These are phyloP conservation scores for Phocides pigmalion DNA, from an alignment of 1,140 invertebrate species.

Conservation along the genomic window DNA sequence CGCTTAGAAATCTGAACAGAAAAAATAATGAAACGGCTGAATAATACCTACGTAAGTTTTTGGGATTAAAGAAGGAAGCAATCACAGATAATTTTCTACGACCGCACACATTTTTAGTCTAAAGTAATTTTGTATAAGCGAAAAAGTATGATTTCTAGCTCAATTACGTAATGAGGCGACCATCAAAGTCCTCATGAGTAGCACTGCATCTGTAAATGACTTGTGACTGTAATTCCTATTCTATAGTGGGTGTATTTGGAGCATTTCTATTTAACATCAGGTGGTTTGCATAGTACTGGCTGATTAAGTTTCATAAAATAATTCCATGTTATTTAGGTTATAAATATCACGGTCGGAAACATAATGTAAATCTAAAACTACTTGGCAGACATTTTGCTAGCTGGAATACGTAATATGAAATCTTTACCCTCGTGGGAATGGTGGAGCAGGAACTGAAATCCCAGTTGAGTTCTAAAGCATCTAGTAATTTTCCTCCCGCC, in stretches of 20 bases:
- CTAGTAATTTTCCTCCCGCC: slow-evolving; percentile 45
- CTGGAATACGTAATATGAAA: slow-evolving; percentile 21
- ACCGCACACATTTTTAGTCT: too few species aligned
- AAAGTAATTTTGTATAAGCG: too few species aligned
- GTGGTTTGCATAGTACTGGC: too few species aligned
- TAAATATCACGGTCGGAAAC: neutral
- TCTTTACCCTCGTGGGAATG: slow-evolving; percentile 62
- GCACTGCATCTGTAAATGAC: too few species aligned
- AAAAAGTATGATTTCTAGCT: too few species aligned
- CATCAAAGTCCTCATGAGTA: too few species aligned
- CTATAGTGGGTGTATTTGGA: too few species aligned
- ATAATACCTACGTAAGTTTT: neutral
- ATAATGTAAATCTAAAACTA: neutral
- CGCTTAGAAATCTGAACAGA: neutral
- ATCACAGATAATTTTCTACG: too few species aligned
- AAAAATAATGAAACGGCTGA: neutral
- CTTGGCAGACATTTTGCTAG: neutral
- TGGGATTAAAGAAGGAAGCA: neutral
- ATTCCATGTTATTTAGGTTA: neutral
- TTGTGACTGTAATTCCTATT: too few species aligned
- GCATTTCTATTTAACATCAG: too few species aligned
- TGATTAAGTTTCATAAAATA: neutral
- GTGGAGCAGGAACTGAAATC: slow-evolving; percentile 66
- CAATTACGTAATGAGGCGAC: too few species aligned
- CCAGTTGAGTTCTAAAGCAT: slow-evolving; percentile 76